These are phyloP conservation scores for Pedionomus torquatus DNA, from an alignment of 2,113 vertebrate genomes.

Conservation along the genomic window DNA sequence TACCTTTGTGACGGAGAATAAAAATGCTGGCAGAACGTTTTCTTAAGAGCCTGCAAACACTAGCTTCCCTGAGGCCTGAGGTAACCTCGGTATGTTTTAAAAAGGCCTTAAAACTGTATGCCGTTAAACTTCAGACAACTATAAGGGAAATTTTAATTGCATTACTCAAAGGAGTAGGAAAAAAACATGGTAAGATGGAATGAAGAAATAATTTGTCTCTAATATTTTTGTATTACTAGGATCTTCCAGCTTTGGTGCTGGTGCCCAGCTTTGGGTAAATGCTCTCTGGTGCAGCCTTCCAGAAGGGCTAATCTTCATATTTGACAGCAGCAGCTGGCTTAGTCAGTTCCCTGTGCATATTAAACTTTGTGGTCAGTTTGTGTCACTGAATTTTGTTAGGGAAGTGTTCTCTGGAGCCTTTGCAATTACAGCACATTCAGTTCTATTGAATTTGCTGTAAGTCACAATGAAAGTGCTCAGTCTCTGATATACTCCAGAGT, in stretches of 20 bases:
- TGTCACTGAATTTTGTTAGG: neutral
- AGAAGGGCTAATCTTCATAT: neutral
- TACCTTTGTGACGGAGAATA: neutral
- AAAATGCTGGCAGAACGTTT: neutral
- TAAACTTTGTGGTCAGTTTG: neutral
- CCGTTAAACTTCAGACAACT: neutral
- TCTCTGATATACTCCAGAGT: neutral
- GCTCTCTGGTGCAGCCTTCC: neutral
- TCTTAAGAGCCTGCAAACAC: neutral
- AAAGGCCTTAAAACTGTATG: neutral
- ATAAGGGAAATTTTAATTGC: neutral
- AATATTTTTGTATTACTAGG: neutral
- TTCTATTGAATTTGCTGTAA: neutral
- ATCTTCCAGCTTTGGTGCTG: neutral
- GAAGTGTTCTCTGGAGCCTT: neutral
- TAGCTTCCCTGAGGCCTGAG: neutral
- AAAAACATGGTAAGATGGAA: neutral
- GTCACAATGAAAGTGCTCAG: neutral
- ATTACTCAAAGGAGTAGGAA: neutral
- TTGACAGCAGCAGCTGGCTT: neutral
- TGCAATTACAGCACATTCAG: neutral
- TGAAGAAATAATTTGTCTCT: neutral
- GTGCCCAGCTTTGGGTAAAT: neutral
- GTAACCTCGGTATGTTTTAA: neutral
- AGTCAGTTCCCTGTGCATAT: neutral